Evolutionary conservation across 2,113 vertebrate genomes (phyloP).

Genomic region (Anser cygnoides): DNA sequence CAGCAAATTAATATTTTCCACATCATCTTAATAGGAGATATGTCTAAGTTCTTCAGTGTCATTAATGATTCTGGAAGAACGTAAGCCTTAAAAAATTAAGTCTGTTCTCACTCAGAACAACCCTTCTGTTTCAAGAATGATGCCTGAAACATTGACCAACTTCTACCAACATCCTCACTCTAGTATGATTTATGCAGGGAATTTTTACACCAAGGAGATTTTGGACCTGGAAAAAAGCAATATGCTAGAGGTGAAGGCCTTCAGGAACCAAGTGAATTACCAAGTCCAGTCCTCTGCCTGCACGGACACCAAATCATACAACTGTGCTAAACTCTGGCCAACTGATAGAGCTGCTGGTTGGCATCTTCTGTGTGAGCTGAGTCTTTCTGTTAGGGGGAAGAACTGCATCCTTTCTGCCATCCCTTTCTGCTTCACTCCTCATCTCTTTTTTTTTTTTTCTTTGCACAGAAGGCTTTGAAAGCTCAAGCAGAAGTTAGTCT

Average conservation of each 20-base stretch:
- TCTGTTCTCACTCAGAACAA: background rate
- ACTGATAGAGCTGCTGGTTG: background rate
- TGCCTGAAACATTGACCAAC: background rate
- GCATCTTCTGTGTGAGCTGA: background rate
- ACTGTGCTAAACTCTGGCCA: background rate
- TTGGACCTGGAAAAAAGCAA: background rate
- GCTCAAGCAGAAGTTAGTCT: conserved; percentile 7
- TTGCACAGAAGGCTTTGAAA: conserved; percentile 23
- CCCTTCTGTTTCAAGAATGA: background rate
- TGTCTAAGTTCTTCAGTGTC: background rate
- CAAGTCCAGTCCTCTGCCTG: background rate
- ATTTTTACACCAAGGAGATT: background rate
- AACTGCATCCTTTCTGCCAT: background rate
- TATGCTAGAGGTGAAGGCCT: background rate
- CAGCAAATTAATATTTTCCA: background rate
- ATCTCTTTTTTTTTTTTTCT: background rate
- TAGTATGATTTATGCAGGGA: background rate
- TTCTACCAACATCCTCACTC: background rate
- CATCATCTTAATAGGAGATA: background rate
- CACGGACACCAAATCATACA: background rate
- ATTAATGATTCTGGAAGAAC: background rate
- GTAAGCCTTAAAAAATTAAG: background rate
- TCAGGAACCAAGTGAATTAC: background rate
- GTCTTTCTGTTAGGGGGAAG: background rate
- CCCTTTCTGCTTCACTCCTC: background rate